These are phyloP conservation scores for Clostera curtula DNA, from an alignment of 2,888 invertebrate genomes.

Conservation along the genomic window DNA sequence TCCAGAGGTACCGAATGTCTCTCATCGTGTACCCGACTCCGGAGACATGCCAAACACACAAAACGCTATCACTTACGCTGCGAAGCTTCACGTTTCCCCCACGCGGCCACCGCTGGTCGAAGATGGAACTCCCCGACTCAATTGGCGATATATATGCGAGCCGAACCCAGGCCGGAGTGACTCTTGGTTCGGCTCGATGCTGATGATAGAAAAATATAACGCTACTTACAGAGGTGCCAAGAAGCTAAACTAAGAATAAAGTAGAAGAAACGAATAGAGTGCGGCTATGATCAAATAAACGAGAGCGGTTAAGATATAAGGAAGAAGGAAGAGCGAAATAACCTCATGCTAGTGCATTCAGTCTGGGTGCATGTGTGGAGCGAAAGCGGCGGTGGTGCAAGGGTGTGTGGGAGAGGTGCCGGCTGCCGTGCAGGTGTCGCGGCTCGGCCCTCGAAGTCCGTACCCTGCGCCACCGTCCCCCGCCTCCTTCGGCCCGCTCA, in stretches of 20 bases:
- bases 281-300: conserved; percentile 4
- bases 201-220: conserved; percentile 63
- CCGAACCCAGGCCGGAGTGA: conserved; percentile 28
- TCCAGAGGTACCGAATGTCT: conserved; percentile 98
- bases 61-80: conserved; percentile 75
- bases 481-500: conserved; percentile 68
- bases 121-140: conserved; percentile 36
- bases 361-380: conserved; percentile 21
- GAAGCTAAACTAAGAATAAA: conserved; percentile 4
- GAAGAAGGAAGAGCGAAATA: conserved; percentile 10
- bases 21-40: conserved; percentile 98
- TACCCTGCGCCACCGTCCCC: conserved; percentile 58
- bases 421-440: conserved; percentile 35
- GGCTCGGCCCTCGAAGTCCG: conserved; percentile 55
- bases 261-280: conserved; percentile 6
- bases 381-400: conserved; percentile 38
- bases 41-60: conserved; percentile 76
- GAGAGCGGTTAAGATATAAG: conserved; percentile 3
- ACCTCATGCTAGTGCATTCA: conserved; percentile 21
- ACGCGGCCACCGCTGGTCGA: conserved; percentile 39
- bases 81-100: conserved; percentile 51
- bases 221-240: conserved; percentile 26
- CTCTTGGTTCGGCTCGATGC: conserved; percentile 34
- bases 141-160: conserved; percentile 35
- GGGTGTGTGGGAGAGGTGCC: conserved; percentile 56